phyloP scores from a whole-genome alignment of 2,797 vertebrate species.

The Sarcoramphus papa region DNA sequence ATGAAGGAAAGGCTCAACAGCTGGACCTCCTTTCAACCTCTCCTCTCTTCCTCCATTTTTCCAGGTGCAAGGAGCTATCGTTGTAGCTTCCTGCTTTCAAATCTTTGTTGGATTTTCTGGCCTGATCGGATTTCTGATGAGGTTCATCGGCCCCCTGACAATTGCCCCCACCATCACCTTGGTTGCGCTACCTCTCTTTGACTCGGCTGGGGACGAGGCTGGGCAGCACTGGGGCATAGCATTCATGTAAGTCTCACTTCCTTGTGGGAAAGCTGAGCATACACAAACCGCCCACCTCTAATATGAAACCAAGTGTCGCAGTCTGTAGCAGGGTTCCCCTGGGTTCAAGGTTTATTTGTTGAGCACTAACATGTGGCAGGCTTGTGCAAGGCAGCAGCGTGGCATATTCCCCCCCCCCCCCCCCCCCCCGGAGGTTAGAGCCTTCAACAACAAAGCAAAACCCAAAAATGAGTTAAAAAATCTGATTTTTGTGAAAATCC shows the following conservation, averaged over 20 bases:
- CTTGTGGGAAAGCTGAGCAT: not conserved
- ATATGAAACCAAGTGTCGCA: not conserved
- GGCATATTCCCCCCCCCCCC: not conserved
- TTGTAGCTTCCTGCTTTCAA: conserved; percentile 93
- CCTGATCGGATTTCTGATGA: conserved; percentile 91
- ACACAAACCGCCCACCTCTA: not conserved
- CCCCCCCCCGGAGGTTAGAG: not conserved
- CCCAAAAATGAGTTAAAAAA: not conserved
- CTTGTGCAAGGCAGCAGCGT: not conserved
- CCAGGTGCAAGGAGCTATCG: conserved; percentile 92
- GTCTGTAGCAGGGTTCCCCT: not conserved
- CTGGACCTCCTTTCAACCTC: not conserved
- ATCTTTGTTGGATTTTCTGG: conserved; percentile 93
- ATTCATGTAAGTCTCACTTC: conserved; percentile 77
- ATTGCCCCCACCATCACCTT: conserved; percentile 94
- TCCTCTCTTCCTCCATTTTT: not conserved
- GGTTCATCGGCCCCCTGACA: conserved; percentile 93
- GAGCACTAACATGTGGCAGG: not conserved
- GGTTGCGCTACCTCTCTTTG: conserved; percentile 90
- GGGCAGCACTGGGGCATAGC: conserved; percentile 94
- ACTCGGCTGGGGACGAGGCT: conserved; percentile 84
- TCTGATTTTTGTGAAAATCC: not conserved
- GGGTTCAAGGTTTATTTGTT: not conserved
- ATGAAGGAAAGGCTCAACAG: not conserved
- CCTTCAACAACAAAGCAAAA: not conserved